A percentile compares a stretch with the other conserved stretches of the same genome.
Evolutionary conservation across 2,888 invertebrate genomes (phyloP).

Genomic region (Agapetus fuscipes): DNA sequence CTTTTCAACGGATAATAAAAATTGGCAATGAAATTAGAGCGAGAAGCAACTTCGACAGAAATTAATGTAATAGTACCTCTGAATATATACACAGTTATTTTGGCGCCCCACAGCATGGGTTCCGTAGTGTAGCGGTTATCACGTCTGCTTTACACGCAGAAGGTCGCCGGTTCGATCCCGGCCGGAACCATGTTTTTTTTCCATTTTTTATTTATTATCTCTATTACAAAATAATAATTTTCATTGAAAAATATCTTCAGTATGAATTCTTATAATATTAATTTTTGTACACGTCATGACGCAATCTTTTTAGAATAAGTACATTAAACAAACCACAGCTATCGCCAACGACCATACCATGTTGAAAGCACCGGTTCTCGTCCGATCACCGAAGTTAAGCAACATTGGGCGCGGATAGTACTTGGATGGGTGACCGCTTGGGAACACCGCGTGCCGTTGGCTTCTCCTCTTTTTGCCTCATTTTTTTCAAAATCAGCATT

Average conservation of each 20-base stretch:
- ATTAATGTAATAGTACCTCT: no score
- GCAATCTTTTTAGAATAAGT: no score
- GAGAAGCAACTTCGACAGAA: no score
- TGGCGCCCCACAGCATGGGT: no score
- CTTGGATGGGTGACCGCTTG: constrained; percentile 19
- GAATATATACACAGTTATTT: no score
- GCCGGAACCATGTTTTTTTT: constrained; percentile 39
- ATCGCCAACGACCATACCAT: constrained; percentile 17
- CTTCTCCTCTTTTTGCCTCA: no score
- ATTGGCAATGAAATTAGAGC: no score
- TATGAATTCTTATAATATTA: no score
- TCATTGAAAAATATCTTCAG: not conserved
- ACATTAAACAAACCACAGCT: no score
- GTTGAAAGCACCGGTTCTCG: constrained; percentile 20
- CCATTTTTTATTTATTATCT: constrained; percentile 2
- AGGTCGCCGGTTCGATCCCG: constrained; percentile 63
- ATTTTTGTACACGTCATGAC: no score
- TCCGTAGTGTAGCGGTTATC: constrained; percentile 72
- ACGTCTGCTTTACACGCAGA: constrained; percentile 75
- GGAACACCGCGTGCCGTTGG: constrained; percentile 17
- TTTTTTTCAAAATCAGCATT: no score
- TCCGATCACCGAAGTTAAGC: constrained; percentile 21
- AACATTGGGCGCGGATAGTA: constrained; percentile 19
- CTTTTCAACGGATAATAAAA: no score
- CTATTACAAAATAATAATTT: not conserved